Percentiles rank a stretch among this genome's conserved stretches.
phyloP scores from a whole-genome alignment of 2,113 vertebrate species.

The Hepsetus odoe region DNA sequence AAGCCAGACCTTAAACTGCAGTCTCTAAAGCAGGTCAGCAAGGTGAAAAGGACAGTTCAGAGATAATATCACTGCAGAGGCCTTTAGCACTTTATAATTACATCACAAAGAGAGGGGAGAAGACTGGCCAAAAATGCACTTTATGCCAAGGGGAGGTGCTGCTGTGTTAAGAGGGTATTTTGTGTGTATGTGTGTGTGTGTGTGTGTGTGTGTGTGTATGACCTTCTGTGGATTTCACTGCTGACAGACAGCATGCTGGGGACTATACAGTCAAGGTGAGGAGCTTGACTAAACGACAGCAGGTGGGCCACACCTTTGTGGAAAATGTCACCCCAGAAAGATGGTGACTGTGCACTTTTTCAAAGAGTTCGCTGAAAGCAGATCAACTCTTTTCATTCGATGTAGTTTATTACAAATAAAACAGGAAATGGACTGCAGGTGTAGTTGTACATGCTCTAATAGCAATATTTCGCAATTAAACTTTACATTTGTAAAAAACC shows the following conservation, averaged over 20 bases:
- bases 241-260: background rate
- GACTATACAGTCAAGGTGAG: background rate
- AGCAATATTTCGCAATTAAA: too few relatives aligned
- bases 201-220: slow-evolving; percentile 3
- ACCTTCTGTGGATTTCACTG: slow-evolving; percentile 9
- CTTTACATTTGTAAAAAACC: too few relatives aligned
- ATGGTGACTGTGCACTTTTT: background rate
- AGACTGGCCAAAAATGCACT: background rate
- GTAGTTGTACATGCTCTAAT: too few relatives aligned
- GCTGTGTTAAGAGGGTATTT: background rate
- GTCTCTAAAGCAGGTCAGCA: background rate
- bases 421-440: too few relatives aligned
- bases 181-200: background rate
- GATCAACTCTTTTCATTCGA: background rate
- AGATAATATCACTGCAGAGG: background rate
- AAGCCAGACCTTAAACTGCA: background rate
- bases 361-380: background rate
- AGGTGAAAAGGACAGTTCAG: slow-evolving; percentile 8
- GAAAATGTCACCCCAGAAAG: slow-evolving; percentile 17
- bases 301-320: background rate
- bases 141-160: background rate
- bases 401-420: too few relatives aligned
- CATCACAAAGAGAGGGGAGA: background rate
- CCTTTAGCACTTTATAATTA: background rate
- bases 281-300: background rate